Conservation (phyloP, 2,888 invertebrate genomes). For the Venustoraphidia nigricollis region DNA sequence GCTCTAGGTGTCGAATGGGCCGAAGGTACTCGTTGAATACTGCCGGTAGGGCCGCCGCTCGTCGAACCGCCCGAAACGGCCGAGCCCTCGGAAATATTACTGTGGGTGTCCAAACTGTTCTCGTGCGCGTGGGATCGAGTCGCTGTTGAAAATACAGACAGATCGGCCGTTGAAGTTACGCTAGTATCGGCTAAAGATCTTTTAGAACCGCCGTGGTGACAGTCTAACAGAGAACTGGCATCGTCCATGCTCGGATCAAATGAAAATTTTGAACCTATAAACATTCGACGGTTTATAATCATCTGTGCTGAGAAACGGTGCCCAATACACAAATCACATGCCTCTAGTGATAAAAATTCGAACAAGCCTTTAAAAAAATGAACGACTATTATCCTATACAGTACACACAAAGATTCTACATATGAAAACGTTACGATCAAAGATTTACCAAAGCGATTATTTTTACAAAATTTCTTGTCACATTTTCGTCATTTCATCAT, state of each 20-base stretch:
- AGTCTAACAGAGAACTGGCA: constrained; percentile 46
- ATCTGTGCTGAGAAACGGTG: no score
- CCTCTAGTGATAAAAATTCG: no score
- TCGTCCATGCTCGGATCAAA: constrained; percentile 51
- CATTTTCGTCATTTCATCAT: no score
- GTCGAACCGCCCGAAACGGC: constrained; percentile 35
- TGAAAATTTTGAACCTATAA: constrained; percentile 45
- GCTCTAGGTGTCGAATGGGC: constrained; percentile 50
- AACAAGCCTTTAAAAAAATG: no score
- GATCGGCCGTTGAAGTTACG: constrained; percentile 68
- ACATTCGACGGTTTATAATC: constrained; percentile 1
- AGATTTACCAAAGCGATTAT: no score
- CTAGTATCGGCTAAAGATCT: constrained; percentile 71
- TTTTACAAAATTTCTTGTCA: no score
- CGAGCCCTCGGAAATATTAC: constrained; percentile 59
- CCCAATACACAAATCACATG: no score
- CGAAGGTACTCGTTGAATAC: constrained; percentile 35
- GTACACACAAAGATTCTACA: no score
- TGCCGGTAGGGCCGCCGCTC: constrained; percentile 24
- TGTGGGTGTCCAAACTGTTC: constrained; percentile 61
- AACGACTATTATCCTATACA: no score
- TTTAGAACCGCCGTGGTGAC: constrained; percentile 48
- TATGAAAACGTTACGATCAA: no score
- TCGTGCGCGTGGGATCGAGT: constrained; percentile 58
- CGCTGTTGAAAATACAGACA: constrained; percentile 60